Evolutionary conservation across 2,888 invertebrate genomes (phyloP), one percentile per base, ranked within the genome.

Genomic region (Hyposoter dolosus): DNA sequence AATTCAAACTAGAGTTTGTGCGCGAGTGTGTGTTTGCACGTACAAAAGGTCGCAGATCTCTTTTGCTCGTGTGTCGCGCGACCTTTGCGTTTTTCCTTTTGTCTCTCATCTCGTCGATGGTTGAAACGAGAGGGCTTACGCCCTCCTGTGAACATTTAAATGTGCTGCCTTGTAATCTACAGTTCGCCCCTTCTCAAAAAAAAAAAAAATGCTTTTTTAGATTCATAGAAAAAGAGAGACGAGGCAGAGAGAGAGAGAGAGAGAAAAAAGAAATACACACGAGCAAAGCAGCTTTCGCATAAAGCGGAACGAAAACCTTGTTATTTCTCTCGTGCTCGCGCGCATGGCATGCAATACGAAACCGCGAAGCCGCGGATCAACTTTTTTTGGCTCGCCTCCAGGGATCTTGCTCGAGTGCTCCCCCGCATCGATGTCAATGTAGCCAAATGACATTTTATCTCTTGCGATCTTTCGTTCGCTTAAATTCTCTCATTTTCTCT

Each of bases 161-260:
- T 77, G 81, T 23, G 56, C 56, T 43, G 47, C 47, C 75, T 77
- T 65, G 82, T 82, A 78, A 84, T 84, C 81, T 78, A 63, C 66
- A 84, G 28, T 66, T 78, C 32, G 28, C 40, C 50, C 72, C n/a
- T 56, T 68, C 40, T 5, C n/a, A 69, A 63, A 60, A 4, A 35
- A 75, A 82, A 82, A 78, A 82, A 65, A 47, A 69, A 74, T 53
- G 68, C 45, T 78, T 45, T 6, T 66, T 50, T 63, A 19, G 47
- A 53, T 43, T 23, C 32, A 28, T 9, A 47, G 50, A 23, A 40
- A 69, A 17, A 50, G 12, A 60, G n/a, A 66, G 47, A 66, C 7
- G 7, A 28, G 15, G 5, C 5, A 19, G 19, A 76, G 12, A 60
- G n/a, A 66, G 47, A 66, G 7, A 28, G 15, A 10, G 6, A 19